phyloP scores from a whole-genome alignment of 2,113 vertebrate species.

The Archocentrus centrarchus region DNA sequence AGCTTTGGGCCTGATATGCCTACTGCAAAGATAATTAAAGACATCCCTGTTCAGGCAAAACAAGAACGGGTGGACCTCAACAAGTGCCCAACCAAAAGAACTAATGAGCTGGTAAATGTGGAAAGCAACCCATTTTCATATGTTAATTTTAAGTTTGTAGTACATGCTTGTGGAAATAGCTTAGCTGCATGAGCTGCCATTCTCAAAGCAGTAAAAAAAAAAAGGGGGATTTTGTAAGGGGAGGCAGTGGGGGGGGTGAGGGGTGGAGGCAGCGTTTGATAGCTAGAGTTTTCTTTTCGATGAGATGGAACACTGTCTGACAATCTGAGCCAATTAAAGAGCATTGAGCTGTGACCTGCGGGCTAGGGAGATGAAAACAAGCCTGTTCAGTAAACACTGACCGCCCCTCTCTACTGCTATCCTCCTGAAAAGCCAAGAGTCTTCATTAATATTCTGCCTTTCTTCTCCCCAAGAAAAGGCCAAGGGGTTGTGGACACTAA shows the following conservation, averaged over 20 bases:
- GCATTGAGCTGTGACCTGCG: conserved; percentile 75
- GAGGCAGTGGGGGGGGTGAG: conserved; percentile 11
- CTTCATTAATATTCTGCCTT: conserved; percentile 81
- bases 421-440: conserved; percentile 69
- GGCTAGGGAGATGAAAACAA: conserved; percentile 70
- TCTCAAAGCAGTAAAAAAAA: conserved; percentile 47
- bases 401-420: conserved; percentile 63
- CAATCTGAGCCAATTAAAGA: conserved; percentile 87
- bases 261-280: conserved; percentile 67
- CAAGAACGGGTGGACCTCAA: conserved; percentile 71
- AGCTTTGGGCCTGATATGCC: conserved; percentile 61
- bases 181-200: conserved; percentile 61
- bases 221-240: conserved; percentile 49
- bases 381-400: conserved; percentile 73
- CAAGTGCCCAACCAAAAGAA: conserved; percentile 74
- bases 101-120: conserved; percentile 84
- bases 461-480: conserved; percentile 65
- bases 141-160: conserved; percentile 80
- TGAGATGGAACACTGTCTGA: conserved; percentile 75
- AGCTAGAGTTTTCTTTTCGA: conserved; percentile 76
- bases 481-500: conserved; percentile 66
- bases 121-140: conserved; percentile 83
- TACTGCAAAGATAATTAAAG: conserved; percentile 75
- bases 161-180: conserved; percentile 66
- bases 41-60: conserved; percentile 69